Conservation (phyloP, 2,888 invertebrate genomes). For the Magallana nippona region DNA sequence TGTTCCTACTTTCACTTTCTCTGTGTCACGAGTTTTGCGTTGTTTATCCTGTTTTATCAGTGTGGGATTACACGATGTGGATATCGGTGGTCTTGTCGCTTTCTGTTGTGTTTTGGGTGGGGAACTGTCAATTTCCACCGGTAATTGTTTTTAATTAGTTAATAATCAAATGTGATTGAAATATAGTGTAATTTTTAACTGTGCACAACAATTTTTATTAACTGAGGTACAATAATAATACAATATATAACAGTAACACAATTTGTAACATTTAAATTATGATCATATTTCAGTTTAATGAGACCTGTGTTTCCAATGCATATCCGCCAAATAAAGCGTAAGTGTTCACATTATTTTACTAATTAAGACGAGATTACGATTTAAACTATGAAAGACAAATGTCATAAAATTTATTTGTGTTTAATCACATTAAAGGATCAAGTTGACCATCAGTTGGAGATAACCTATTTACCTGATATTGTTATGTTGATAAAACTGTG, state of each 20-base stretch:
- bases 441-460: no score
- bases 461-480: no score
- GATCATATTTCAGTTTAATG: constrained; percentile 67
- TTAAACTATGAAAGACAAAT: no score
- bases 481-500: no score
- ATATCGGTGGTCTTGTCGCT: not conserved
- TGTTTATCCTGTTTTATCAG: not conserved
- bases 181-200: no score
- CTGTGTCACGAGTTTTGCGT: not conserved
- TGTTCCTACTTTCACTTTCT: constrained; percentile 5
- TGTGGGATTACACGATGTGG: not conserved
- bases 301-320: constrained; percentile 69
- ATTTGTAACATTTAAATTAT: not conserved
- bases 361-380: no score
- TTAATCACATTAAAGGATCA: no score
- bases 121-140: constrained; percentile 43
- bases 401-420: no score
- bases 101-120: constrained; percentile 14
- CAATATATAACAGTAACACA: not conserved
- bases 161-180: not conserved
- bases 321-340: constrained; percentile 74
- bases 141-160: constrained; percentile 5
- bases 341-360: constrained; percentile 22
- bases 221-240: not conserved
- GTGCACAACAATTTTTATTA: not conserved